Conservation (phyloP, 2,113 vertebrate genomes). For the Alces alces region DNA sequence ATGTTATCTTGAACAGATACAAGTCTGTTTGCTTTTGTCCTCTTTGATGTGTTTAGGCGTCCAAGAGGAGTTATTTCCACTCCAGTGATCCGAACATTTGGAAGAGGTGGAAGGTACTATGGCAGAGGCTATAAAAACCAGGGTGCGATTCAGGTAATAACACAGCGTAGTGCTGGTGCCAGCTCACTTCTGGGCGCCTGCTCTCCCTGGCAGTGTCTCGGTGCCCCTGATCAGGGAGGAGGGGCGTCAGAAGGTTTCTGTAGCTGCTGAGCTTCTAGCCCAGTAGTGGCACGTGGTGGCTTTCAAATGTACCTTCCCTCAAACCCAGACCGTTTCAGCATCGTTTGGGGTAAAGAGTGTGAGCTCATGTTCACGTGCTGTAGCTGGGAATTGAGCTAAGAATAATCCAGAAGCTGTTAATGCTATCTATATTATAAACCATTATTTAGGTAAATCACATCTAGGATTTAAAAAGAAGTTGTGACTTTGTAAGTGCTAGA, state of each 20-base stretch:
- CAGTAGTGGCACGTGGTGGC: background rate
- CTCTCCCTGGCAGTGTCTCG: background rate
- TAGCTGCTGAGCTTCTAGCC: background rate
- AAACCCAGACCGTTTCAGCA: background rate
- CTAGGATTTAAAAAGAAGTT: background rate
- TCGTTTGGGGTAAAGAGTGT: background rate
- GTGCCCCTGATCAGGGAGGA: background rate
- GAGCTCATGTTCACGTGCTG: background rate
- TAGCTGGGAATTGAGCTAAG: background rate
- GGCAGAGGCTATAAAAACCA: conserved; percentile 91
- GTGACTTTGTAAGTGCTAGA: background rate
- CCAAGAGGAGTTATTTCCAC: conserved; percentile 94
- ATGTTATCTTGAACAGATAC: background rate
- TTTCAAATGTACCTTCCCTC: background rate
- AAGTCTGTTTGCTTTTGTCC: conserved; percentile 43
- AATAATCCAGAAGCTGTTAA: background rate
- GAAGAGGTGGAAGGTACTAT: conserved; percentile 89
- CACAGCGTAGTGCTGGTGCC: background rate
- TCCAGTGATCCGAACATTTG: conserved; percentile 93
- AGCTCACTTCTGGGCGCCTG: background rate
- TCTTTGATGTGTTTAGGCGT: conserved; percentile 78
- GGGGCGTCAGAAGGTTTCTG: background rate
- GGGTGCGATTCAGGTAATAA: conserved; percentile 87
- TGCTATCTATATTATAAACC: background rate
- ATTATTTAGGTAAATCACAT: background rate